Conservation (phyloP, 2,888 invertebrate genomes). For the Tinea pellionella region DNA sequence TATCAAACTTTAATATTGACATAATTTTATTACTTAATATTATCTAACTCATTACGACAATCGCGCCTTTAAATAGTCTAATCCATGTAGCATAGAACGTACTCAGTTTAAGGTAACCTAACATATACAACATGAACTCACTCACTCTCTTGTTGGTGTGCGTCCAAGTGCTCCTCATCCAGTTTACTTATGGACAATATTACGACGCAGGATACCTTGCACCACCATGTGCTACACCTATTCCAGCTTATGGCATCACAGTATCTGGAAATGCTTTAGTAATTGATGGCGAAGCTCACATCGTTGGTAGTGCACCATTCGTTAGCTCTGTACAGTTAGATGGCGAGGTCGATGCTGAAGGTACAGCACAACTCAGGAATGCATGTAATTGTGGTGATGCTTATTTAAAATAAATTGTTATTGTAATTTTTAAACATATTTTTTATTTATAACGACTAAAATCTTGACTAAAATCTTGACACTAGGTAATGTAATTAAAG, state of each 20-base stretch:
- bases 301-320: background rate
- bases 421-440: too few relatives aligned
- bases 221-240: background rate
- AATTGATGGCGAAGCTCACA: background rate
- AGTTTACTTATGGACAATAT: slow-evolving; percentile 4
- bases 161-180: background rate
- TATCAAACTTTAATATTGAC: background rate
- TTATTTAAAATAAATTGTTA: background rate
- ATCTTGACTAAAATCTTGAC: too few relatives aligned
- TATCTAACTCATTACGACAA: background rate
- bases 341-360: background rate
- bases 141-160: slow-evolving; percentile 11
- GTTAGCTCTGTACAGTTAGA: background rate
- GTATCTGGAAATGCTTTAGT: background rate
- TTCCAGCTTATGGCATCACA: slow-evolving; percentile 3
- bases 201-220: background rate
- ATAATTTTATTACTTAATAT: background rate
- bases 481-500: too few relatives aligned
- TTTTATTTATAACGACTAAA: too few relatives aligned
- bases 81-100: background rate
- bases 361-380: background rate
- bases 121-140: slow-evolving; percentile 12
- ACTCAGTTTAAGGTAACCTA: background rate
- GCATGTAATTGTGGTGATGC: background rate
- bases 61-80: background rate